A percentile compares a stretch with the other conserved stretches of the same genome.
These are phyloP conservation scores for Oreohelix idahoensis DNA, from an alignment of 1,140 invertebrate species.

Conservation along the genomic window DNA sequence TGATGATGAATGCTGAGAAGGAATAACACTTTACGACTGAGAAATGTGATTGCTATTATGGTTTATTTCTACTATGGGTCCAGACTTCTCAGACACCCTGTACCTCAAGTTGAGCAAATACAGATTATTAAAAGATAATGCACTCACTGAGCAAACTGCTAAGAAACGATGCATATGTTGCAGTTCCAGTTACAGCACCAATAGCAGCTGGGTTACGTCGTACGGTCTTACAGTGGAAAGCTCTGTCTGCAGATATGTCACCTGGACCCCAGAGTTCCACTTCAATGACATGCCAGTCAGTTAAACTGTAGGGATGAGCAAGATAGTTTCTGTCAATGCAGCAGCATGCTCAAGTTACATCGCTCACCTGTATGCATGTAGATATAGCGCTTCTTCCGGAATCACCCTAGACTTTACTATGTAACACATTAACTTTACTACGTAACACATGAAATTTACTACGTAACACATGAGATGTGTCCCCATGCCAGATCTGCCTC, in stretches of 20 bases:
- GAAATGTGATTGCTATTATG: no score
- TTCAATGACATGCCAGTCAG: slow-evolving; percentile 78
- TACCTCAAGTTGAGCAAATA: neutral
- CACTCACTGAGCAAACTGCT: slow-evolving; percentile 73
- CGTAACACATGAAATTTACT: no score
- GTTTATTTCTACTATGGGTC: no score
- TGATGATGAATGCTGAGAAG: no score
- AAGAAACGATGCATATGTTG: slow-evolving; percentile 77
- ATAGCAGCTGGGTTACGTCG: slow-evolving; percentile 77
- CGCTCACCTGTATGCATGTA: no score
- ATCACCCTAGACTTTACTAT: no score
- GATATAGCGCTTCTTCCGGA: no score
- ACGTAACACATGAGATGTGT: no score
- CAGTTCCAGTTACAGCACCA: slow-evolving; percentile 77
- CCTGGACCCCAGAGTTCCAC: slow-evolving; percentile 76
- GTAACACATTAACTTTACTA: neutral
- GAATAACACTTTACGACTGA: no score
- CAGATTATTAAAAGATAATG: neutral
- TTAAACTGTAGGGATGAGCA: slow-evolving; percentile 67
- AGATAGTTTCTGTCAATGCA: neutral
- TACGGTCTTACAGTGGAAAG: slow-evolving; percentile 75
- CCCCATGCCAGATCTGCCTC: no score
- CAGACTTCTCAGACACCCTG: no score
- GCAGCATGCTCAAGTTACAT: no score
- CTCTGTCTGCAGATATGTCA: slow-evolving; percentile 64